Conservation (phyloP, 2,797 vertebrate genomes). For the Sebastes minor region DNA sequence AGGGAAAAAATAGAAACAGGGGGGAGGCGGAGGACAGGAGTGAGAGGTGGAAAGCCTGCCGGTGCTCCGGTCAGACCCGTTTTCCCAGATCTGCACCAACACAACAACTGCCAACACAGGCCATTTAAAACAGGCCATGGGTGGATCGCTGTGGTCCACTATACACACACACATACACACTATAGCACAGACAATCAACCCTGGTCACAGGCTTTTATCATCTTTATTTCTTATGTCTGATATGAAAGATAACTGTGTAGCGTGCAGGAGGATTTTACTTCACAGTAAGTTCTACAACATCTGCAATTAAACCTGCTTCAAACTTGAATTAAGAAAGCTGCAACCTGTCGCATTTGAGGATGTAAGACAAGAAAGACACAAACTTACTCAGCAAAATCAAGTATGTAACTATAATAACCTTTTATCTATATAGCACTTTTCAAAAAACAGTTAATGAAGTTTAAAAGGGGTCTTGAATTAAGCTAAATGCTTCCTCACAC, state of each 20-base stretch:
- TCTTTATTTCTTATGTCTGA: neutral
- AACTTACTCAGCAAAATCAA: neutral
- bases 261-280: rapidly evolving
- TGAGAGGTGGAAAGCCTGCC: conserved; percentile 16
- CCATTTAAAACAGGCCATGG: neutral
- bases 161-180: too few relatives aligned
- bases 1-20: conserved; percentile 37
- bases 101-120: neutral
- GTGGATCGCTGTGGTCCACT: neutral
- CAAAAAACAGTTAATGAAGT: too few relatives aligned
- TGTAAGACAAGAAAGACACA: neutral
- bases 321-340: neutral
- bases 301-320: neutral
- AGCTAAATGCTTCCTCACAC: too few relatives aligned
- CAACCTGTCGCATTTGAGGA: neutral
- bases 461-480: too few relatives aligned
- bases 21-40: conserved; percentile 23
- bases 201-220: neutral
- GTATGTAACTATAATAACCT: neutral
- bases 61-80: conserved; percentile 41
- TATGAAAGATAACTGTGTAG: neutral
- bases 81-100: conserved; percentile 22
- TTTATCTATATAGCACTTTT: too few relatives aligned
- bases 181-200: too few relatives aligned
- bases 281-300: neutral